These are phyloP conservation scores for Ciconia nigra DNA, from an alignment of 2,797 vertebrate species.

Conservation along the genomic window DNA sequence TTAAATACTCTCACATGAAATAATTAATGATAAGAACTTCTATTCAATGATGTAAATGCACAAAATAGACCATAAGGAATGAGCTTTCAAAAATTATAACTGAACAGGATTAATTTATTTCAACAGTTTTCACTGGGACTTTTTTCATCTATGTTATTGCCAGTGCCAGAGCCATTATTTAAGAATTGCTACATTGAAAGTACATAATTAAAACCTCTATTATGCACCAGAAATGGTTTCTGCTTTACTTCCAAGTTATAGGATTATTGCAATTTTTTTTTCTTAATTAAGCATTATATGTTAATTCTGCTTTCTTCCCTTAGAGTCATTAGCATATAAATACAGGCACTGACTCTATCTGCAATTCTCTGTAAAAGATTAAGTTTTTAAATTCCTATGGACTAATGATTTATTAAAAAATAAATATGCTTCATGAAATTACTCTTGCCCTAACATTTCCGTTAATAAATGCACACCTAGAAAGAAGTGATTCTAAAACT, in stretches of 20 bases:
- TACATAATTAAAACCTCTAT: slow-evolving; percentile 47
- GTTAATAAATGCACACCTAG: neutral
- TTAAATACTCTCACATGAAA: neutral
- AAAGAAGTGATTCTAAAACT: neutral
- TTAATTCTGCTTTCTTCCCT: slow-evolving; percentile 60
- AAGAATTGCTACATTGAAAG: slow-evolving; percentile 28
- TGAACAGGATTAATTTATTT: slow-evolving; percentile 15
- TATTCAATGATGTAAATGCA: neutral
- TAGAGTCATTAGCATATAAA: slow-evolving; percentile 58
- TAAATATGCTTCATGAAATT: slow-evolving; percentile 1
- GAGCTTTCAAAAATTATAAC: neutral
- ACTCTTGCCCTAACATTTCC: neutral
- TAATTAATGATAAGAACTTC: neutral
- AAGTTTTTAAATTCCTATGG: slow-evolving; percentile 4
- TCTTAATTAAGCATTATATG: slow-evolving; percentile 66
- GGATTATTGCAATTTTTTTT: slow-evolving; percentile 45
- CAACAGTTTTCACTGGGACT: neutral
- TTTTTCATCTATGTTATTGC: neutral
- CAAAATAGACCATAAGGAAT: neutral
- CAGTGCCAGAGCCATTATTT: slow-evolving; percentile 5
- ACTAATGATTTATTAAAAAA: slow-evolving; percentile 29
- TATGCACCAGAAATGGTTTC: slow-evolving; percentile 18
- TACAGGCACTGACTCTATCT: slow-evolving; percentile 17
- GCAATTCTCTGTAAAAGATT: slow-evolving; percentile 40
- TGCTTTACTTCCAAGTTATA: slow-evolving; percentile 59